A percentile compares a stretch with the other conserved stretches of the same genome.
phyloP scores from a whole-genome alignment of 2,113 vertebrate genomes.

The Stegostoma tigrinum region DNA sequence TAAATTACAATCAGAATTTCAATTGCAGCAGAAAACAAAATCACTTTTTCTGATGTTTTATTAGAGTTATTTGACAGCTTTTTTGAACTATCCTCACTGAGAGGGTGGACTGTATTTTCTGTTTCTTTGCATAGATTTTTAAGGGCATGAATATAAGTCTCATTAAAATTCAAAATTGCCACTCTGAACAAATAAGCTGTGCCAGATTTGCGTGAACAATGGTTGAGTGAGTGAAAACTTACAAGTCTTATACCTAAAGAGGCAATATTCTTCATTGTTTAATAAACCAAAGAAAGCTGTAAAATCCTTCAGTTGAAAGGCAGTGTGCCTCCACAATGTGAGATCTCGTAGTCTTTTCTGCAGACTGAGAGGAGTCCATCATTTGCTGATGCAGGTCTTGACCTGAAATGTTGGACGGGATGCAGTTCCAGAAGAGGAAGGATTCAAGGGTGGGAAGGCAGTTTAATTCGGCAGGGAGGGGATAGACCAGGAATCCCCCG shows the following conservation, averaged over 20 bases:
- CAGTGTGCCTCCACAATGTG: no score
- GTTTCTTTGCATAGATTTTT: constrained; percentile 26
- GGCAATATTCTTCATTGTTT: not conserved
- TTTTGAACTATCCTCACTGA: not conserved
- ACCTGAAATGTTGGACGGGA: no score
- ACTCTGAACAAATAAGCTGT: not conserved
- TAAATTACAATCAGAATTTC: not conserved
- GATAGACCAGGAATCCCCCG: no score
- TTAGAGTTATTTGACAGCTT: not conserved
- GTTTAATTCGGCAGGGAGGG: no score
- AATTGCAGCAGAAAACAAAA: not conserved
- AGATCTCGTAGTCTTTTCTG: no score
- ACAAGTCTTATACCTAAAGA: not conserved
- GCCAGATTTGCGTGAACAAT: not conserved
- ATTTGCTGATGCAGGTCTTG: no score
- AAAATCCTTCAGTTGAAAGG: no score
- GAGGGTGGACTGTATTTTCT: not conserved
- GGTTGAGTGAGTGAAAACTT: not conserved
- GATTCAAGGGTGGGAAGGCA: no score
- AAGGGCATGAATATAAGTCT: not conserved
- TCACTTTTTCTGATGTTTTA: not conserved
- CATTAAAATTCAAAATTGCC: not conserved
- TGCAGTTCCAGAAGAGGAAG: no score
- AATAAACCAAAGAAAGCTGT: not conserved
- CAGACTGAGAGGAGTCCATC: no score